Evolutionary conservation across 2,113 vertebrate genomes (phyloP).

Genomic region (Meriones unguiculatus): DNA sequence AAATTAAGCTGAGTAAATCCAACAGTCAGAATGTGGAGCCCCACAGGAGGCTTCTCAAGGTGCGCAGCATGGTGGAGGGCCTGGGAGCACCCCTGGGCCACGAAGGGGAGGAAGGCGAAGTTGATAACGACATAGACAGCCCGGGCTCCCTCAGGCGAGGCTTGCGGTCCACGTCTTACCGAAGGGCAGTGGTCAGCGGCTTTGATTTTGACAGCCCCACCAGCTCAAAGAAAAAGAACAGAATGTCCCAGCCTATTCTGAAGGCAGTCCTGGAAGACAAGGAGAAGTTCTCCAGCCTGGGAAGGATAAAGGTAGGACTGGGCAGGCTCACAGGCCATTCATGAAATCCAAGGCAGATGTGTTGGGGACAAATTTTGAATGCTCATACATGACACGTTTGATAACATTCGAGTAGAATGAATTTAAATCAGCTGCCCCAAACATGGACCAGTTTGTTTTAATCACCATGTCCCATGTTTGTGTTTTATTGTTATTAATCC

Average conservation of each 20-base stretch:
- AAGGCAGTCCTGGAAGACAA: constrained; percentile 88
- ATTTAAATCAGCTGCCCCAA: background rate
- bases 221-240: constrained; percentile 86
- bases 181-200: constrained; percentile 95
- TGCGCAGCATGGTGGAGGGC: constrained; percentile 93
- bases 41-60: constrained; percentile 86
- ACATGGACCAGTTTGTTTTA: background rate
- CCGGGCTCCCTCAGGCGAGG: constrained; percentile 89
- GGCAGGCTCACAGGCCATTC: background rate
- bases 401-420: background rate
- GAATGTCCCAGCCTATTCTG: constrained; percentile 89
- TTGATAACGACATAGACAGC: constrained; percentile 87
- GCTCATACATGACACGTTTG: background rate
- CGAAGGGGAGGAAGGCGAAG: constrained; percentile 80
- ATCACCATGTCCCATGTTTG: background rate
- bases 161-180: constrained; percentile 95
- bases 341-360: background rate
- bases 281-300: constrained; percentile 88
- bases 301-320: constrained; percentile 87
- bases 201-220: constrained; percentile 87
- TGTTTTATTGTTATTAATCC: background rate
- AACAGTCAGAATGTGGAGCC: constrained; percentile 81
- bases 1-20: constrained; percentile 81
- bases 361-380: background rate
- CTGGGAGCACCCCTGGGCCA: constrained; percentile 83